phyloP scores from a whole-genome alignment of 1,140 invertebrate species.

The Brachionus plicatilis region DNA sequence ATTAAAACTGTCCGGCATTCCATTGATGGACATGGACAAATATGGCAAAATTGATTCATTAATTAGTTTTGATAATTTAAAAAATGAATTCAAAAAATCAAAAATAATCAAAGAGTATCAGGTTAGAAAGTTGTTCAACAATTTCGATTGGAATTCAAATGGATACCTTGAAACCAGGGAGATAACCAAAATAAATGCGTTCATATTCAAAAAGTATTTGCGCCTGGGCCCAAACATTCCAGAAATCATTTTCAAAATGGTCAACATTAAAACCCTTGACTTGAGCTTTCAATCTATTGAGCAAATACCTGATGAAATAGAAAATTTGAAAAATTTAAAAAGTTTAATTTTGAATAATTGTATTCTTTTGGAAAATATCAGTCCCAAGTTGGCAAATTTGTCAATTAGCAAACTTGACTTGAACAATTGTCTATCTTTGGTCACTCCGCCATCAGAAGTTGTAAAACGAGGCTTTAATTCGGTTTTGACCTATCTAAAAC shows the following conservation, averaged over 20 bases:
- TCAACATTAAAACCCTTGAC: background rate
- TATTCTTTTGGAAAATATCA: constrained; percentile 42
- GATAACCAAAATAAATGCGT: constrained; percentile 8
- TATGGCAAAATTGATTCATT: background rate
- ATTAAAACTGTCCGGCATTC: background rate
- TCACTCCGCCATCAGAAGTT: constrained; percentile 52
- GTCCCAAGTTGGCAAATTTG: constrained; percentile 45
- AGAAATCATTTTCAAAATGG: background rate
- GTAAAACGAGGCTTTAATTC: constrained; percentile 46
- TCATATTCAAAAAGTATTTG: constrained; percentile 12
- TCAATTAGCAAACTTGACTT: constrained; percentile 45
- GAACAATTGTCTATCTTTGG: constrained; percentile 47
- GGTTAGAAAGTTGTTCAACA: background rate
- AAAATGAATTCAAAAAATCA: background rate
- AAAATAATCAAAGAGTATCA: background rate
- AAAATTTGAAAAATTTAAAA: constrained; percentile 29
- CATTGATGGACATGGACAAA: background rate
- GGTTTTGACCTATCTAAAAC: constrained; percentile 47
- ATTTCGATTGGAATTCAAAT: background rate
- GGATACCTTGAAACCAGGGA: background rate
- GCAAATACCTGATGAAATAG: constrained; percentile 23
- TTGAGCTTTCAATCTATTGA: constrained; percentile 44
- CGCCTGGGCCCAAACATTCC: background rate
- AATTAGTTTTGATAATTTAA: background rate
- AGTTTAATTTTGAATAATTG: constrained; percentile 14